Base-by-base conservation (phyloP, 2,113 vertebrate species). In the Recurvirostra avosetta region DNA sequence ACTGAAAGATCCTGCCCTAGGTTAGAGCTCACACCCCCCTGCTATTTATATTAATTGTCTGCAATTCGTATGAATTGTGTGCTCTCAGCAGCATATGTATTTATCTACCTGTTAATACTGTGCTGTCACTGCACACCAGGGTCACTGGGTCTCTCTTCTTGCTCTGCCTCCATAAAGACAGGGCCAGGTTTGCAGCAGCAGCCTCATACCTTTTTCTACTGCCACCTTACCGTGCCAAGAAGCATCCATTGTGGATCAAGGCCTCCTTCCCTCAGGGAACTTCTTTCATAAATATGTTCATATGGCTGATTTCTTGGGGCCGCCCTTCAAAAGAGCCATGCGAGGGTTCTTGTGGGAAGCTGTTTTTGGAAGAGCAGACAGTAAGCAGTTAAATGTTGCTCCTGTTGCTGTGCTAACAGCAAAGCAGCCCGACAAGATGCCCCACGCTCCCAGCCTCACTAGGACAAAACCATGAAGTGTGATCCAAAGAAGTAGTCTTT, bases 161-260 rank as follows among this genome's bases (percentile, higher is more conserved):
- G 29, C 38, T 66, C 66, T 82, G 25, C 17, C 29, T 88, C 41
- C 47, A 7, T 16, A 36, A 27, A 62, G 55, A 34, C n/a, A 63
- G 34, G 27, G 30, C 12, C 79, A 29, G 15, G 7, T 73, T 86
- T 65, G 34, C 53, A 65, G 40, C 15, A 45, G 50, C 55, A 68
- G 38, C 27, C 21, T 2, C 9, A 40, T 38, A 71, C 1, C 2
- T 38, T 90, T 56, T 67, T 55, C n/a, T 22, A 34, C 11, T 80
- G 55, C n/a, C 1, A 0, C 19, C 38, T 7, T 36, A 11, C 38
- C 1, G 0, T 10, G 12, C n/a, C 30, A 36, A 76, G 79, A 55
- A 76, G 23, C 26, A 89, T 34, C 84, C 55, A 15, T 4, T 59
- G 58, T 4, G 26, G 47, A 85, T 71, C 70, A 85, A 85, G 40